Evolutionary conservation across 2,797 vertebrate genomes (phyloP), one percentile per base, ranked within the genome.

Genomic region (Thunnus albacares): DNA sequence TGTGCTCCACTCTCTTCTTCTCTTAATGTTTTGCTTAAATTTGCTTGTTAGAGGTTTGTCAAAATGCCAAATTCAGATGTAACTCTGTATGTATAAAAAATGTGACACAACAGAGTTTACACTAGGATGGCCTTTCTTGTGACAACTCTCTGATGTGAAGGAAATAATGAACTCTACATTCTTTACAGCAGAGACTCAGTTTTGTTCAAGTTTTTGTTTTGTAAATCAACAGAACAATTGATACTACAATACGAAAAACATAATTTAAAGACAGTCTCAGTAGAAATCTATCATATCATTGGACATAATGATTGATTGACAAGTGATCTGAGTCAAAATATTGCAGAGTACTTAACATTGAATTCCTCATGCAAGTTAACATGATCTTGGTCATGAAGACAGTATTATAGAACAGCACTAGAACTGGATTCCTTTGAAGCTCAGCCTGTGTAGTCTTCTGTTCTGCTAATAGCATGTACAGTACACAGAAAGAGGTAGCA

Each of bases 401-500:
- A 15, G 52, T 12, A 47, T 60, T 62, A 53, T 33, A 59, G 28
- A 61, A 43, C 0, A 0, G 57, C 35, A 51, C 22, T 26, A 64
- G 20, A 53, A 60, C 52, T 57, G 56, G 55, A 62, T 75, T 78
- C 45, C 43, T 70, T 24, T 64, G 38, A 73, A 81, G 65, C 74
- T 41, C 6, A 59, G 57, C 43, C 71, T 81, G 65, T 72, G 53
- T 35, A 57, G 24, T 18, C 55, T 24, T 24, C 24, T 24, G 70
- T 81, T 76, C 74, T 60, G 70, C 52, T 71, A 69, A 81, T 72
- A 71, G 71, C 57, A 7, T 79, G 76, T 66, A 75, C 75, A 73
- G 76, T 66, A 75, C 75, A 73, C 33, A 75, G 59, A 87, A 75
- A 81, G 58, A 64, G 62, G 71, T 20, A 10, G 66, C 82, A 86